These are phyloP conservation scores for Slavum lentiscoides DNA, from an alignment of 2,888 invertebrate species.

Conservation along the genomic window DNA sequence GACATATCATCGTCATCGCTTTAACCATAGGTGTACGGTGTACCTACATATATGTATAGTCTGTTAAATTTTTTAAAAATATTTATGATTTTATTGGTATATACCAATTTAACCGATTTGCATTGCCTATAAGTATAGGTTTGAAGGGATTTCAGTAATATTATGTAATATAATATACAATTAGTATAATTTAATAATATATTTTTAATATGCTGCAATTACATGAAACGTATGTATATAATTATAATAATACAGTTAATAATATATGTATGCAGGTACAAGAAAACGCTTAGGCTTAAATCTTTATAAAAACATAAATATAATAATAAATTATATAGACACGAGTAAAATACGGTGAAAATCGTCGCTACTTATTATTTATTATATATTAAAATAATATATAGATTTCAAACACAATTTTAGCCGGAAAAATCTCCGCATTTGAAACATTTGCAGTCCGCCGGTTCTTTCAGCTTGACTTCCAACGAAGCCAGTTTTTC, in stretches of 20 bases:
- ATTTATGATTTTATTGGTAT: too few relatives aligned
- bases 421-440: constrained; percentile 83
- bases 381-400: not conserved
- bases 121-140: too few relatives aligned
- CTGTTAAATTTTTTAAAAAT: too few relatives aligned
- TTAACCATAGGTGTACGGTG: too few relatives aligned
- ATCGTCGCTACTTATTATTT: not conserved
- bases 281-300: constrained; percentile 9
- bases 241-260: not conserved
- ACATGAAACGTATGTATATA: not conserved
- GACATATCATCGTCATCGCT: too few relatives aligned
- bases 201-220: not conserved
- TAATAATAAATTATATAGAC: constrained; percentile 3
- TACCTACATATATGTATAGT: too few relatives aligned
- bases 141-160: too few relatives aligned
- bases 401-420: constrained; percentile 55
- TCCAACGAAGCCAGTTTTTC: constrained; percentile 76
- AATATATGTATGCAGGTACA: constrained; percentile 5
- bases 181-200: too few relatives aligned
- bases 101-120: too few relatives aligned
- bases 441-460: constrained; percentile 87
- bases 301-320: constrained; percentile 13
- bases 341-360: constrained; percentile 5
- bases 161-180: too few relatives aligned
- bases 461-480: constrained; percentile 81